Conservation (phyloP, 2,113 vertebrate species). For the Cynopterus brachyotis region DNA sequence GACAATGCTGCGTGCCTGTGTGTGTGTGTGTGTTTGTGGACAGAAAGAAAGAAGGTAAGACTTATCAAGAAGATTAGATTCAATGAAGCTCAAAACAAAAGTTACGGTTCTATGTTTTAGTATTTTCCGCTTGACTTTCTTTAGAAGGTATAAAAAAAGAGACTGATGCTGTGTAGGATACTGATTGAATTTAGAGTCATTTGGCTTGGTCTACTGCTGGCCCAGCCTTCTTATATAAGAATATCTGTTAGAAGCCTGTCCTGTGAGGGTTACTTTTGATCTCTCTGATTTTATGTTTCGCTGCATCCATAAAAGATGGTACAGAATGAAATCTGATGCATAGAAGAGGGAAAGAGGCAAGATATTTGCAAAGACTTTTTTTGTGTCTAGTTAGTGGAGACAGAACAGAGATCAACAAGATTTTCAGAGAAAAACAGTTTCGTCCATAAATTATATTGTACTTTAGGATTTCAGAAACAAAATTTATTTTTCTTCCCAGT, state of each 20-base stretch:
- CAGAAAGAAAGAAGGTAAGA: neutral
- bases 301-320: neutral
- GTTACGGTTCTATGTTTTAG: rapidly evolving
- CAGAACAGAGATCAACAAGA: too few relatives aligned
- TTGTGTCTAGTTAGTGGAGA: neutral
- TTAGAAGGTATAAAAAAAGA: neutral
- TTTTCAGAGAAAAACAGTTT: neutral
- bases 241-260: neutral
- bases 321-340: neutral
- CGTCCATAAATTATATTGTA: neutral
- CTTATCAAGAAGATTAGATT: too few relatives aligned
- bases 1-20: neutral
- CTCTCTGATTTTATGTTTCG: neutral
- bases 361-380: neutral
- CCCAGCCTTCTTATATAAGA: neutral
- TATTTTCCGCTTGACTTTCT: neutral
- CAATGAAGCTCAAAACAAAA: too few relatives aligned
- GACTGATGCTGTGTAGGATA: rapidly evolving
- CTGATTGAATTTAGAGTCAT: neutral
- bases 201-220: neutral
- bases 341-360: neutral
- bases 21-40: neutral
- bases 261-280: neutral
- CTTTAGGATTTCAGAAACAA: neutral
- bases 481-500: neutral